These are phyloP conservation scores for Lytechinus variegatus DNA, from an alignment of 35 echinoderm and acorn worm genomes.

Conservation along the genomic window DNA sequence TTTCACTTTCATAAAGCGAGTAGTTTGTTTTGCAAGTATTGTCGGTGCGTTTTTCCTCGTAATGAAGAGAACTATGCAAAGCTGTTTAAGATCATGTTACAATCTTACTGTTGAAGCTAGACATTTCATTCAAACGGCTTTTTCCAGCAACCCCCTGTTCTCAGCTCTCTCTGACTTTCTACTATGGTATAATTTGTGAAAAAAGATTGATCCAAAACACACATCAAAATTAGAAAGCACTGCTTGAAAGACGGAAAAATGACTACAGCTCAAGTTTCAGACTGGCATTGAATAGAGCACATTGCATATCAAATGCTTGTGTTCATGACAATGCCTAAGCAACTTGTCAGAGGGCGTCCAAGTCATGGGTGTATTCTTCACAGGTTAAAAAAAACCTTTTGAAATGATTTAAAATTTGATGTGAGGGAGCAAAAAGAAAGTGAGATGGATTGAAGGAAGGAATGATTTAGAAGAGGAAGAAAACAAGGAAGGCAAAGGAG, in stretches of 20 bases:
- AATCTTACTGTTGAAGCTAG: background rate
- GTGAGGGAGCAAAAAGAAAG: too few species aligned
- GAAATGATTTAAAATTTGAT: background rate
- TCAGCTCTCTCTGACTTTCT: background rate
- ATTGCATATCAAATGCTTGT: background rate
- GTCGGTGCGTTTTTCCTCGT: background rate
- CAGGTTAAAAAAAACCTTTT: background rate
- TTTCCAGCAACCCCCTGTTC: background rate
- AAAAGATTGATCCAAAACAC: background rate
- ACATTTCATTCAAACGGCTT: slow-evolving; percentile 10
- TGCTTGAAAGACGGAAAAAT: slow-evolving; percentile 25
- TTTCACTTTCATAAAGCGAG: background rate
- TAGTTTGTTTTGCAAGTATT: slow-evolving; percentile 25
- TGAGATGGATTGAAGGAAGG: too few species aligned
- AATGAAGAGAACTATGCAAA: background rate
- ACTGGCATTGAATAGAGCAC: background rate
- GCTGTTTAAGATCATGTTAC: slow-evolving; percentile 37
- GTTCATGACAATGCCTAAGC: background rate
- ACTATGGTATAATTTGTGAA: background rate
- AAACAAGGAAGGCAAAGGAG: too few species aligned
- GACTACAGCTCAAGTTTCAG: slow-evolving; percentile 4
- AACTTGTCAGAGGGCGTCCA: background rate
- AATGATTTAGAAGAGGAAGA: too few species aligned
- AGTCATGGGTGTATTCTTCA: background rate
- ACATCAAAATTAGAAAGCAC: slow-evolving; percentile 33